Evolutionary conservation across 1,140 invertebrate genomes (phyloP), one percentile per base, ranked within the genome.

Genomic region (Penaeus chinensis): DNA sequence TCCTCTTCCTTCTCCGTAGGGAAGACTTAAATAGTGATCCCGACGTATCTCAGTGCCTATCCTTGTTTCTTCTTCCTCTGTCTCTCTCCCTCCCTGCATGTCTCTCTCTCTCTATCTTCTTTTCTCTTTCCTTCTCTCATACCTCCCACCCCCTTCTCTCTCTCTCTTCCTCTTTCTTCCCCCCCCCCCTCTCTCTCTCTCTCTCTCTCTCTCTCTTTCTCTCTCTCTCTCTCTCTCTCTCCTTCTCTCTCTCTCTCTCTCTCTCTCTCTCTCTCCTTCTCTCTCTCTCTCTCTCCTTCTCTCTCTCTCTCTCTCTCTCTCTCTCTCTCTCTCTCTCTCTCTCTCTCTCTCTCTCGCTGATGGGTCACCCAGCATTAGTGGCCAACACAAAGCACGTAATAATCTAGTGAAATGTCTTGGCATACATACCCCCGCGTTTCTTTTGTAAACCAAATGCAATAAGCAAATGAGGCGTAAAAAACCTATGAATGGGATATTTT

Each of bases 71-170:
- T 47, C 69, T 47, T 47, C 11, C 4, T 47, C 69, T 71, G 18
- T 71, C 69, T 71, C 69, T 71, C 69, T 18, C 69, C n/a, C 20
- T 71, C 69, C n/a, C 19, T 71, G 18, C n/a, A 18, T 71, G 13
- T 69, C 66, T 69, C 22, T 74, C 69, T 74, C 69, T 32, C 69
- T 74, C 69, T 74, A 19, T 74, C 69, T 74, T n/a, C 24, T 11
- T 74, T n/a, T 74, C 69, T 74, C 24, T 74, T n/a, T 74, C 24
- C 24, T n/a, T 74, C 69, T 74, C 69, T 74, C 69, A 32, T 32
- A 32, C 2, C 32, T 32, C 32, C 32, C 32, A 2, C 32, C 32
- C 32, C 32, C 2, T 19, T 69, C 20, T 69, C 66, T 69, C 66
- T 69, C 66, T 69, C 66, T 69, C 66, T 69, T 19, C 20, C 66